Evolutionary conservation across 2,888 invertebrate species (phyloP).

Genomic region (Cryptosula pallasiana): DNA sequence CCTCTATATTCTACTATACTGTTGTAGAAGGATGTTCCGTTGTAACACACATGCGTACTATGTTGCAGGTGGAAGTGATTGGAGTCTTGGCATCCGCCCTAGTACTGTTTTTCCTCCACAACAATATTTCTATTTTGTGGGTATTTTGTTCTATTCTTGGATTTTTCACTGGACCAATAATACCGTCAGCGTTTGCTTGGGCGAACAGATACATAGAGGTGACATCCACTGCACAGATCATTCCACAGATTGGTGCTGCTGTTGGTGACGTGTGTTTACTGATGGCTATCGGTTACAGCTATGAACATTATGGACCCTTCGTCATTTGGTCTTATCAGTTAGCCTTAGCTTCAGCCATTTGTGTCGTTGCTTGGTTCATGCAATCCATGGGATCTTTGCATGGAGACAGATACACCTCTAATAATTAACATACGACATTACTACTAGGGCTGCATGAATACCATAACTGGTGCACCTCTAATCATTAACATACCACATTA

Average conservation of each 20-base stretch:
- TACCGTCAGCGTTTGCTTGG: conserved; percentile 36
- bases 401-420: neutral
- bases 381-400: neutral
- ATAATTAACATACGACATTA: too few relatives aligned
- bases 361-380: neutral
- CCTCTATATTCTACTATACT: too few relatives aligned
- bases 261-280: neutral
- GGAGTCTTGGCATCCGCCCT: conserved; percentile 31
- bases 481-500: too few relatives aligned
- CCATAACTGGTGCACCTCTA: too few relatives aligned
- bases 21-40: too few relatives aligned
- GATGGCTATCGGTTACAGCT: neutral
- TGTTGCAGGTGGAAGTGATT: conserved; percentile 32
- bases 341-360: neutral
- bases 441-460: too few relatives aligned
- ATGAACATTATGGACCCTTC: conserved; percentile 5
- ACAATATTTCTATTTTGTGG: conserved; percentile 33
- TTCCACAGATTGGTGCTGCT: conserved; percentile 12
- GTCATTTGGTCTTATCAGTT: neutral
- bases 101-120: conserved; percentile 31
- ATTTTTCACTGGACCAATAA: conserved; percentile 33
- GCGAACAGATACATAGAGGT: conserved; percentile 34
- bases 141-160: conserved; percentile 32
- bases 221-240: neutral
- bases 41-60: too few relatives aligned